phyloP scores from a whole-genome alignment of 2,888 invertebrate genomes.

The Bellardia pandia region DNA sequence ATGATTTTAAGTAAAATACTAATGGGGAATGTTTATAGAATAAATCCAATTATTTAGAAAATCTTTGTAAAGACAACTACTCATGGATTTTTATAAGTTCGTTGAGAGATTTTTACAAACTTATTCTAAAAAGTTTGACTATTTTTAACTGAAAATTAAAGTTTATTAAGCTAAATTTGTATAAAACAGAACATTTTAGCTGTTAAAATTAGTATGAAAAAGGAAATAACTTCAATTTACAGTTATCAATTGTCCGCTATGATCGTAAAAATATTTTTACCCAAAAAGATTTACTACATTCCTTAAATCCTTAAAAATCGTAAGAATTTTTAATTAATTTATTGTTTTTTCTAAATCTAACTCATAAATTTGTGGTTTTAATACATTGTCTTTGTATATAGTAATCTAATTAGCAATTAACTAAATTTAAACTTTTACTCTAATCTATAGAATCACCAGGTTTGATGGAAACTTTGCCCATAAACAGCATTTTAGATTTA shows the following conservation, averaged over 20 bases:
- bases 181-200: no score
- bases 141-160: no score
- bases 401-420: background rate
- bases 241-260: no score
- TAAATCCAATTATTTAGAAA: constrained; percentile 5
- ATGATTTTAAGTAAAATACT: background rate
- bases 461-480: constrained; percentile 82
- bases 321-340: background rate
- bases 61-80: constrained; percentile 20
- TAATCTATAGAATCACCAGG: constrained; percentile 78
- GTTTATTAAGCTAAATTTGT: no score
- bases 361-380: constrained; percentile 23
- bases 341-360: constrained; percentile 23
- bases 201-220: no score
- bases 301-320: background rate
- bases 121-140: no score
- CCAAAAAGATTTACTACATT: background rate
- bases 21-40: background rate
- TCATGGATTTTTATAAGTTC: no score
- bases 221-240: no score
- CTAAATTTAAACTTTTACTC: constrained; percentile 13
- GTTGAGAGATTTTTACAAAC: no score
- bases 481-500: constrained; percentile 87
- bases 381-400: background rate
- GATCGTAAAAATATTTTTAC: background rate